A percentile compares a stretch with the other conserved stretches of the same genome.
Evolutionary conservation across 2,113 vertebrate genomes (phyloP).

Genomic region (Bombycilla garrulus): DNA sequence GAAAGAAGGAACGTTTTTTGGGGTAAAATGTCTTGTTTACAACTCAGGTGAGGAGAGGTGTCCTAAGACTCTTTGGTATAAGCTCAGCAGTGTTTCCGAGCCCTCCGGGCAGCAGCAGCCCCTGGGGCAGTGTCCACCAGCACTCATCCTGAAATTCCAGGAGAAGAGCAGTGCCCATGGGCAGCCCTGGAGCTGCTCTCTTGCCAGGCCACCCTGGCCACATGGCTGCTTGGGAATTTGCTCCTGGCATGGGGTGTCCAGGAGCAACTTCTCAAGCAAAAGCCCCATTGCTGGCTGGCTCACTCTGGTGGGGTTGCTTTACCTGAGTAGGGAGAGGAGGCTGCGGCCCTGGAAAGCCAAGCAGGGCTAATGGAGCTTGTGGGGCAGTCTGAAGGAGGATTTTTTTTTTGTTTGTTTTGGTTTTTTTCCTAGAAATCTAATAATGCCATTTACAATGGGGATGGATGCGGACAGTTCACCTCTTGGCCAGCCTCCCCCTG

Average conservation of each 20-base stretch:
- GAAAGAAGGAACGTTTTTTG: constrained; percentile 18
- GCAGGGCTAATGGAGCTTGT: neutral
- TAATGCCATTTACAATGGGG: constrained; percentile 24
- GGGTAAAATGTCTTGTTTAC: constrained; percentile 53
- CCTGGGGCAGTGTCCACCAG: neutral
- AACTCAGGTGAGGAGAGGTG: constrained; percentile 60
- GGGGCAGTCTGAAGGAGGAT: neutral
- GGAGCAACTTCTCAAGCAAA: neutral
- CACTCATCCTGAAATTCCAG: neutral
- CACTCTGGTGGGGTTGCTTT: neutral
- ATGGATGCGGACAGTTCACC: constrained; percentile 23
- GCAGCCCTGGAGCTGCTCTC: neutral
- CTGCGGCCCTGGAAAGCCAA: constrained; percentile 13
- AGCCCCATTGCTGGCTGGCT: neutral
- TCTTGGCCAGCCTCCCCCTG: constrained; percentile 14
- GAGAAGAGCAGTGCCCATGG: neutral
- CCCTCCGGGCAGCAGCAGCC: constrained; percentile 18
- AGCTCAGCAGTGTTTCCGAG: constrained; percentile 48
- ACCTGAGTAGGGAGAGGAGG: constrained; percentile 64
- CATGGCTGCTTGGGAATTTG: neutral
- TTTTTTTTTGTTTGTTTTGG: neutral
- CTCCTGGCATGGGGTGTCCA: accelerated
- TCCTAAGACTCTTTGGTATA: constrained; percentile 80
- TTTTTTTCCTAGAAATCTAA: constrained; percentile 51
- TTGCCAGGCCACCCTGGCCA: neutral